phyloP scores from a whole-genome alignment of 2,888 invertebrate species.

The Drosophila demipolita region DNA sequence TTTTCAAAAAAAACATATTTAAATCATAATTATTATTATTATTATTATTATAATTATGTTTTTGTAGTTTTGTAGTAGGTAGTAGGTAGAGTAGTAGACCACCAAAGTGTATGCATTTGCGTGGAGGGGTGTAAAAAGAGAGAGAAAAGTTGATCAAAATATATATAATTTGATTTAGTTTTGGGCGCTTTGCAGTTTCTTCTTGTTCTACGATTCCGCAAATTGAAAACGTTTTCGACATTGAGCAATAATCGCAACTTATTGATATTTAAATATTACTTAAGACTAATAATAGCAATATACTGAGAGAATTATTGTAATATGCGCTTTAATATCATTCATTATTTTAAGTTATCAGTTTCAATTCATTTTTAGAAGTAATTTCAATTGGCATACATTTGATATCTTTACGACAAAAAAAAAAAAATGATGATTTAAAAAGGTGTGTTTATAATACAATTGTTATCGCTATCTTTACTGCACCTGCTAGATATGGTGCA shows the following conservation, averaged over 20 bases:
- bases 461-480: conserved; percentile 16
- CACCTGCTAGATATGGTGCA: conserved; percentile 5
- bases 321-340: neutral
- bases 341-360: conserved; percentile 1
- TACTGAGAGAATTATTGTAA: too few species aligned
- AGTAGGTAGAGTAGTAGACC: conserved; percentile 77
- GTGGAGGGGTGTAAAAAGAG: conserved; percentile 75
- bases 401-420: neutral
- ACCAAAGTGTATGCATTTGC: conserved; percentile 81
- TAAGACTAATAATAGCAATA: neutral
- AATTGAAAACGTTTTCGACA: conserved; percentile 11
- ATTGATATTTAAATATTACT: neutral
- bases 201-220: conserved; percentile 9
- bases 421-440: conserved; percentile 12
- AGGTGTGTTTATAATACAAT: neutral
- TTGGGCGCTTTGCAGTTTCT: conserved; percentile 13
- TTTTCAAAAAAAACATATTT: conserved; percentile 17
- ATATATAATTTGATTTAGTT: conserved; percentile 65
- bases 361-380: neutral
- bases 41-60: conserved; percentile 34
- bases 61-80: conserved; percentile 66
- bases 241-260: conserved; percentile 29
- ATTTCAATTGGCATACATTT: conserved; percentile 4
- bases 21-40: conserved; percentile 36
- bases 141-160: conserved; percentile 74